These are phyloP conservation scores for Planococcus citri DNA, from an alignment of 1,140 invertebrate genomes.

Conservation along the genomic window DNA sequence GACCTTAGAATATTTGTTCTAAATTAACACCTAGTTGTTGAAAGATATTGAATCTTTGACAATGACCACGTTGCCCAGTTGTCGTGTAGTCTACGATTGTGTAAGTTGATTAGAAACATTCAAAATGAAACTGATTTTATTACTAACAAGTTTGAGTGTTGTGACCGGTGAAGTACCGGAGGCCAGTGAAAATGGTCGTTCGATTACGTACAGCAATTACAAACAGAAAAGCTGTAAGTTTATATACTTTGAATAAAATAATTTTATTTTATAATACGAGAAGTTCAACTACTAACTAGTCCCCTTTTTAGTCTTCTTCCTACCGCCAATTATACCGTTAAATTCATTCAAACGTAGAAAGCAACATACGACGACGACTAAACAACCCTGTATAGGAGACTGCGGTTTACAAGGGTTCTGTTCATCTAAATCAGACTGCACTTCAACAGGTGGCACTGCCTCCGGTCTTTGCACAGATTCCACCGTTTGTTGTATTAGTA, in stretches of 20 bases:
- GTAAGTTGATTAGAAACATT: background rate
- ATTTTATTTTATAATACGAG: background rate
- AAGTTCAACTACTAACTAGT: background rate
- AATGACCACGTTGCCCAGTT: background rate
- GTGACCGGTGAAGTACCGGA: background rate
- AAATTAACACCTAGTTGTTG: background rate
- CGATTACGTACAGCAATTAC: background rate
- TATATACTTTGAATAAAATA: background rate
- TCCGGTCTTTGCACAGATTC: slow-evolving; percentile 56
- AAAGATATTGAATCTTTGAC: background rate
- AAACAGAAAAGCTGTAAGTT: background rate
- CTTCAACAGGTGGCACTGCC: slow-evolving; percentile 49
- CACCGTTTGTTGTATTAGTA: slow-evolving; percentile 65
- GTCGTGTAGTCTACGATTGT: background rate
- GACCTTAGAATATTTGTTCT: background rate
- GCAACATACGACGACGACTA: background rate
- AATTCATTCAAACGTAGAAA: slow-evolving; percentile 38
- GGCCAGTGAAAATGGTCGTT: background rate
- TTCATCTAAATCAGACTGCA: slow-evolving; percentile 57
- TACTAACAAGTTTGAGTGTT: background rate
- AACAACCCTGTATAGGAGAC: slow-evolving; percentile 39
- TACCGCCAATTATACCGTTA: slow-evolving; percentile 23
- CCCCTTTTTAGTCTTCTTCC: slow-evolving; percentile 22
- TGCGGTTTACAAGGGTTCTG: slow-evolving; percentile 59
- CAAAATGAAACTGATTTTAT: background rate